phyloP scores from a whole-genome alignment of 2,113 vertebrate species.

The Psettodes erumei region DNA sequence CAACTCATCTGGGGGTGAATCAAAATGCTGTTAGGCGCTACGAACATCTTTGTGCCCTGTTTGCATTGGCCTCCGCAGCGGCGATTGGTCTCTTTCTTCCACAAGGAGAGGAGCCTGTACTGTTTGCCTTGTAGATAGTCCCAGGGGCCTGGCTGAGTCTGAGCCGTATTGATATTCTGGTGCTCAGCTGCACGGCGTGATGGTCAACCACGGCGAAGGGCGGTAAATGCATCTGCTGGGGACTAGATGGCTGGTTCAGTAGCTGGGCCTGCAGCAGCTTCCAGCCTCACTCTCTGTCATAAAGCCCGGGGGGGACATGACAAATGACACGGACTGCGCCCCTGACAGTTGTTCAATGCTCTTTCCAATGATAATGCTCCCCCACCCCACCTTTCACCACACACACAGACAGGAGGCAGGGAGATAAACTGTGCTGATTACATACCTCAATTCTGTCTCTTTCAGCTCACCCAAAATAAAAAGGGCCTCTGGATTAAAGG shows the following conservation, averaged over 20 bases:
- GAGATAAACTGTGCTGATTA: constrained; percentile 54
- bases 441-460: constrained; percentile 26
- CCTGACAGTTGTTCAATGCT: constrained; percentile 79
- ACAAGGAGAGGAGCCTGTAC: constrained; percentile 53
- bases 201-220: constrained; percentile 65
- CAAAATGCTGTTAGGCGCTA: constrained; percentile 51
- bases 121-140: constrained; percentile 71
- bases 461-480: neutral
- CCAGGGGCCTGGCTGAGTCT: constrained; percentile 67
- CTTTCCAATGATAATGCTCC: constrained; percentile 68
- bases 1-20: constrained; percentile 48
- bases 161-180: constrained; percentile 77
- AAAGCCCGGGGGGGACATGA: constrained; percentile 77
- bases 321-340: constrained; percentile 73
- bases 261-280: constrained; percentile 53
- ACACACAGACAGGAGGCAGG: constrained; percentile 36
- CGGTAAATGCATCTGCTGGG: constrained; percentile 68
- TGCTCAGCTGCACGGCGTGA: constrained; percentile 78
- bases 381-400: constrained; percentile 25
- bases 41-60: constrained; percentile 47
- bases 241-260: constrained; percentile 69
- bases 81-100: constrained; percentile 44
- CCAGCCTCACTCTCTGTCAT: constrained; percentile 65
- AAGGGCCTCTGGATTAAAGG: neutral
- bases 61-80: constrained; percentile 57